Conservation (phyloP, 2,888 invertebrate species). For the Lithophane socia region DNA sequence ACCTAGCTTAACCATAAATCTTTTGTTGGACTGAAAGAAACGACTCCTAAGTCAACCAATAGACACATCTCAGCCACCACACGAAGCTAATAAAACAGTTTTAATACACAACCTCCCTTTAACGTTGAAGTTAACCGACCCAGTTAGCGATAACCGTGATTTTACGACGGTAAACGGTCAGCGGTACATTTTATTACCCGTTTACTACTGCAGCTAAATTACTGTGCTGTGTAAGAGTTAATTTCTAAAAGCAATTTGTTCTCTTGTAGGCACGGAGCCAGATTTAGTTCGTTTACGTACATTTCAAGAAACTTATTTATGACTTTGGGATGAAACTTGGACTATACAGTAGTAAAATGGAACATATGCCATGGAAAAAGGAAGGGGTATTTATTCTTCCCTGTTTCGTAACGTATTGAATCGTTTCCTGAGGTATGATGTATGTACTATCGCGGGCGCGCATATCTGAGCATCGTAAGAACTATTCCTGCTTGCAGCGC, state of each 20-base stretch:
- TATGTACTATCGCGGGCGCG: too few species aligned
- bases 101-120: conserved; percentile 39
- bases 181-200: conserved; percentile 52
- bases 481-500: too few species aligned
- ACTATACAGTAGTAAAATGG: not conserved
- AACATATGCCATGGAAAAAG: not conserved
- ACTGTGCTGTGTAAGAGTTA: conserved; percentile 44
- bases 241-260: conserved; percentile 59
- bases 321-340: conserved; percentile 3
- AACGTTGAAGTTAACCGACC: conserved; percentile 51
- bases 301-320: conserved; percentile 34
- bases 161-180: conserved; percentile 63
- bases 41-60: not conserved
- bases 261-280: conserved; percentile 35
- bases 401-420: not conserved
- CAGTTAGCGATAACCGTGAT: conserved; percentile 54
- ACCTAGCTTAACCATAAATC: not conserved
- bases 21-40: not conserved
- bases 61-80: not conserved
- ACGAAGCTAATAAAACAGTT: conserved; percentile 34
- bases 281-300: conserved; percentile 20
- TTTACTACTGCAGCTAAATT: conserved; percentile 50
- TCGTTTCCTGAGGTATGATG: not conserved
- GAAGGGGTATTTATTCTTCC: not conserved
- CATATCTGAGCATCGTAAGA: too few species aligned